Percentiles rank a stretch among this genome's conserved stretches.
Evolutionary conservation across 2,113 vertebrate species (phyloP).

Genomic region (Engystomops pustulosus): DNA sequence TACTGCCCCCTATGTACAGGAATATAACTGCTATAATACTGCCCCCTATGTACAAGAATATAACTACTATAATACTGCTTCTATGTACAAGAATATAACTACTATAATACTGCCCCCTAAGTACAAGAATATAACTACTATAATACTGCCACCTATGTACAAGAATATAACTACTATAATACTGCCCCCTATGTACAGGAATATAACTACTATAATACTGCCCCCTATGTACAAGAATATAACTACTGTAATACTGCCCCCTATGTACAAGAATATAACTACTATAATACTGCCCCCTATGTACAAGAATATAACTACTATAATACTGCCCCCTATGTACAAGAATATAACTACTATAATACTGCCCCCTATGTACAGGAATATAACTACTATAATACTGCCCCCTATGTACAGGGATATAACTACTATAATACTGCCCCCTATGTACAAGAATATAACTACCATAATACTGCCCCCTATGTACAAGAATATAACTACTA

Average conservation of each 20-base stretch:
- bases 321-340: neutral
- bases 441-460: constrained; percentile 4
- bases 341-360: too few species aligned
- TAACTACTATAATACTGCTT: constrained; percentile 4
- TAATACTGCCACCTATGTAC: neutral
- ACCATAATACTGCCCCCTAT: constrained; percentile 3
- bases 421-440: constrained; percentile 1
- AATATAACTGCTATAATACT: constrained; percentile 5
- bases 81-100: constrained; percentile 6
- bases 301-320: constrained; percentile 8
- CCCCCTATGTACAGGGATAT: neutral
- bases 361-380: neutral
- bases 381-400: constrained; percentile 17
- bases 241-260: constrained; percentile 2
- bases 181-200: neutral
- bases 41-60: neutral
- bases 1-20: neutral
- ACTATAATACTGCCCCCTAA: neutral
- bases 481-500: constrained; percentile 11
- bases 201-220: constrained; percentile 15
- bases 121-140: constrained; percentile 5
- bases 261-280: constrained; percentile 8
- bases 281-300: constrained; percentile 17
- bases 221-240: constrained; percentile 3
- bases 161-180: constrained; percentile 18